Base-by-base conservation (phyloP, 2,113 vertebrate genomes). In the Panthera uncia region DNA sequence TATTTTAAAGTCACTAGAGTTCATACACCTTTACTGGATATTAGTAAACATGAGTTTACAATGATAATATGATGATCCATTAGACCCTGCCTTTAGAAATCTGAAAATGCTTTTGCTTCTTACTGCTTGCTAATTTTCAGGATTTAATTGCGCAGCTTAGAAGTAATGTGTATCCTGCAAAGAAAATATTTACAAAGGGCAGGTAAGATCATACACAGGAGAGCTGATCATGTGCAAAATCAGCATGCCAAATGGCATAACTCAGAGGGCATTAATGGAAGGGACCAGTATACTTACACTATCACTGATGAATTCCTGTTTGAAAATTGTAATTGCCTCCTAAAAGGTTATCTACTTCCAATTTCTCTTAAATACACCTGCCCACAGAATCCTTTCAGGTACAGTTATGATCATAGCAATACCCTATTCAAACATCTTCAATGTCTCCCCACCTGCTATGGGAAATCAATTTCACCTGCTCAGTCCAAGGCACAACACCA, bases 171-270 rank as follows among this genome's bases (percentile, higher is more conserved):
- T 80, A 63, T n/a, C 4, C 89, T 94, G 69, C 36, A 90, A 92
- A 55, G 27, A 55, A 94, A 93, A 61, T 93, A 89, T 93, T 74
- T 96, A 89, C 63, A 93, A 89, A 85, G 8, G 71, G 21, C 93
- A 96, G 33, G 66, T 63, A 68, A 61, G 55, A 94, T 55, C 73
- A 66, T 36, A 8, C n/a, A 27, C 79, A 38, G 29, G 79, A 81
- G n/a, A 63, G 80, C 0, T 80, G 63, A 79, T 88, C n/a, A 25
- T 36, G 45, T 57, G 50, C n/a, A 69, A 79, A 96, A 52, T 89
- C 61, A 74, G 4, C 27, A 38, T 76, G 31, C 23, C 41, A 92
- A 21, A 50, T 91, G 81, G 25, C 18, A 63, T 76, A 74, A 45
- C 7, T 85, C 13, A 36, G n/a, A 74, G 12, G 38, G 5, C 68